Percentiles rank a stretch among this genome's conserved stretches.
Evolutionary conservation across 2,888 invertebrate species (phyloP).

Genomic region (Hirudinaria manillensis): DNA sequence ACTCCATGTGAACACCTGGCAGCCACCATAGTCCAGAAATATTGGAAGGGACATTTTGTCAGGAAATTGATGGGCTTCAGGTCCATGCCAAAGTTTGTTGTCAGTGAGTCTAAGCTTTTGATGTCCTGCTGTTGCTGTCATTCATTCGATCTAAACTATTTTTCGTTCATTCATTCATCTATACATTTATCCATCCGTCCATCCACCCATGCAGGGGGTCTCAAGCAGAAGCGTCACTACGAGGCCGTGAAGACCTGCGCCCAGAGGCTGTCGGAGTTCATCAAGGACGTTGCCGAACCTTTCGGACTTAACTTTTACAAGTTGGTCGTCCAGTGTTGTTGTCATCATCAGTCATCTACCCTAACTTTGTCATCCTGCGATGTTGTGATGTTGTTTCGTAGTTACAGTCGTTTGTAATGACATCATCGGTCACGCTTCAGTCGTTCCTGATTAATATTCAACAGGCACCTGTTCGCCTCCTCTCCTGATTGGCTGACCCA

Average conservation of each 20-base stretch:
- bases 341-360: constrained; percentile 24
- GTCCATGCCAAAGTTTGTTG: constrained; percentile 16
- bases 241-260: constrained; percentile 7
- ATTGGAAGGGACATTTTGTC: constrained; percentile 23
- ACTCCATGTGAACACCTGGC: constrained; percentile 14
- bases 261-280: neutral
- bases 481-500: constrained; percentile 15
- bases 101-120: constrained; percentile 1
- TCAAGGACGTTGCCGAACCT: neutral
- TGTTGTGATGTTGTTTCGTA: constrained; percentile 8
- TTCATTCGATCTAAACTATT: neutral
- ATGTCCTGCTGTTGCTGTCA: neutral
- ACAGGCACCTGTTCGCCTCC: constrained; percentile 12
- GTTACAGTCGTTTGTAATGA: constrained; percentile 12
- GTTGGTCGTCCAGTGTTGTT: constrained; percentile 19
- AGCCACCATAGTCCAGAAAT: constrained; percentile 12
- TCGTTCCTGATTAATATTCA: constrained; percentile 10
- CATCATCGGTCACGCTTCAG: constrained; percentile 8
- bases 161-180: neutral
- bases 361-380: constrained; percentile 15
- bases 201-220: constrained; percentile 11
- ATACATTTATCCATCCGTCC: too few species aligned
- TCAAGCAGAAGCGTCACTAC: constrained; percentile 21
- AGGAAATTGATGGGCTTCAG: constrained; percentile 22
- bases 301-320: constrained; percentile 25